phyloP scores from a whole-genome alignment of 2,797 vertebrate genomes.

The Argya squamiceps region DNA sequence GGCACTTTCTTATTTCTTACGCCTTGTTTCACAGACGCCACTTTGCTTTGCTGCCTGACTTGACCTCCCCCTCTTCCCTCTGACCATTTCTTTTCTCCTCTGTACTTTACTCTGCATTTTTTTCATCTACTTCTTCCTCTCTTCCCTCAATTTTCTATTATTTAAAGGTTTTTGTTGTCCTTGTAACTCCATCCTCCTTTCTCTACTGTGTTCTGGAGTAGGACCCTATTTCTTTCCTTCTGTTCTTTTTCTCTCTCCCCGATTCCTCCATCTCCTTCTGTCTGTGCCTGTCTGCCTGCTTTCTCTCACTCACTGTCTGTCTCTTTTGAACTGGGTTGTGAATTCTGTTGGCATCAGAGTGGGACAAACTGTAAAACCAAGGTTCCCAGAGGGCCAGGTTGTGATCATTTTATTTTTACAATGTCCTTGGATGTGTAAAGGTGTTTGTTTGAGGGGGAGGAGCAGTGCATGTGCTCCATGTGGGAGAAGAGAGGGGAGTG shows the following conservation, averaged over 20 bases:
- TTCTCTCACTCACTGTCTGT: constrained; percentile 52
- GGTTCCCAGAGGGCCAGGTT: constrained; percentile 69
- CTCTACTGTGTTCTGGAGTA: background rate
- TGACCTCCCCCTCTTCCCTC: background rate
- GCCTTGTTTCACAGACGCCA: background rate
- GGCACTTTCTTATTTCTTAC: background rate
- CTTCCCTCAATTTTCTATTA: background rate
- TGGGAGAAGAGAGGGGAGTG: constrained; percentile 54
- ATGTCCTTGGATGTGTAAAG: constrained; percentile 76
- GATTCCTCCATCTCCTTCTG: background rate
- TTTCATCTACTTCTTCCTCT: background rate
- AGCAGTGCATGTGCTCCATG: constrained; percentile 41
- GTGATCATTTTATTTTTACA: constrained; percentile 81
- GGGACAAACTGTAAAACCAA: constrained; percentile 62
- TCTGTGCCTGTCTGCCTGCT: constrained; percentile 66
- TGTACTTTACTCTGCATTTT: background rate
- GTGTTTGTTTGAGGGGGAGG: constrained; percentile 70
- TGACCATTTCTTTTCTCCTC: background rate
- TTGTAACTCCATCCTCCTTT: background rate
- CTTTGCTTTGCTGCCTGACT: background rate
- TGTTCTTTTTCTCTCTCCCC: background rate
- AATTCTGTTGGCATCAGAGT: constrained; percentile 43
- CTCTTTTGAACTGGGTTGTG: constrained; percentile 70
- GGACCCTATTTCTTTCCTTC: background rate
- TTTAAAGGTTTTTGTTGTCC: background rate